These are phyloP conservation scores for Mythimna albipuncta DNA, from an alignment of 2,888 invertebrate genomes.

Conservation along the genomic window DNA sequence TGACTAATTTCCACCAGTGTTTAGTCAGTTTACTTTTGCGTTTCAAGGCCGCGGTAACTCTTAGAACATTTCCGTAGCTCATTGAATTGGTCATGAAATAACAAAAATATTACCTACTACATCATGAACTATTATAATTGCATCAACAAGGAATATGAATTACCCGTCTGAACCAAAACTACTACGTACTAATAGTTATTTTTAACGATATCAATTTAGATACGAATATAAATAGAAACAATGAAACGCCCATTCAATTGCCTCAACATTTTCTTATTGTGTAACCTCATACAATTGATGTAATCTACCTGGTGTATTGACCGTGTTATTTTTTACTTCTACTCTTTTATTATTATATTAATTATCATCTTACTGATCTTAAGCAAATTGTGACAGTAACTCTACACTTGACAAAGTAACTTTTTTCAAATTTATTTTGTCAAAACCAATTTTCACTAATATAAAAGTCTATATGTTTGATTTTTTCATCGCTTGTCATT, in stretches of 20 bases:
- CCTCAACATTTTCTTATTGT: constrained; percentile 44
- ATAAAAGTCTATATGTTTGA: constrained; percentile 67
- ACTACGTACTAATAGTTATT: constrained; percentile 1
- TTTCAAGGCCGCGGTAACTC: too few relatives aligned
- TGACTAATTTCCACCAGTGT: too few relatives aligned
- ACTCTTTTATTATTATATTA: constrained; percentile 5
- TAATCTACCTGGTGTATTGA: constrained; percentile 47
- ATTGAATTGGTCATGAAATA: not conserved
- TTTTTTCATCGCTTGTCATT: constrained; percentile 84
- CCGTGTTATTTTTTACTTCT: constrained; percentile 36
- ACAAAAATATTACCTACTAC: too few relatives aligned
- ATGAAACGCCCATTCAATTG: constrained; percentile 46
- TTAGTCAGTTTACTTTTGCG: too few relatives aligned
- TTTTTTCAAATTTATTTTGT: constrained; percentile 45
- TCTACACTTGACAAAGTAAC: constrained; percentile 47
- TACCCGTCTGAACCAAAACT: not conserved
- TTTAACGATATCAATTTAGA: constrained; percentile 48
- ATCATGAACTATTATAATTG: not conserved
- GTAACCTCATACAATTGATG: constrained; percentile 46
- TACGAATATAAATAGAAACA: constrained; percentile 48
- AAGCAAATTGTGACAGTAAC: constrained; percentile 64
- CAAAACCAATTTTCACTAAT: constrained; percentile 50
- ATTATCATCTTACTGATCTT: not conserved
- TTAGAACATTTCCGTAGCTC: too few relatives aligned
- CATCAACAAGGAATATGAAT: constrained; percentile 2